Percentiles rank a stretch among this genome's conserved stretches.
These are phyloP conservation scores for Enteromius afrohamiltoni DNA, from an alignment of 2,797 vertebrate genomes.

Conservation along the genomic window DNA sequence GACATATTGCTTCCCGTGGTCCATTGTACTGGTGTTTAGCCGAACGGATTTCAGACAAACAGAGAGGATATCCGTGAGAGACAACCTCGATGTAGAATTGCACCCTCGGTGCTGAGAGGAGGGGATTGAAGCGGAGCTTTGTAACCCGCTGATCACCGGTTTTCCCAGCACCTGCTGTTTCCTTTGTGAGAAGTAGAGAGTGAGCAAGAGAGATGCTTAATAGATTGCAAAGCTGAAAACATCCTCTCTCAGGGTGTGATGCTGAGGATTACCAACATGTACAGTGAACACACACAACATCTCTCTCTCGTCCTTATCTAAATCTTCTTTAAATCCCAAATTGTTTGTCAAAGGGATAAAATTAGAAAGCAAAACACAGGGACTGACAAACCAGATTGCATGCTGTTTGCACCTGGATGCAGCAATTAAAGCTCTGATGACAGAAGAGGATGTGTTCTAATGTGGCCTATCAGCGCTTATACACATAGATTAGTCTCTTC, in stretches of 20 bases:
- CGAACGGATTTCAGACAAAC: slow-evolving; percentile 50
- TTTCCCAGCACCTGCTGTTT: slow-evolving; percentile 42
- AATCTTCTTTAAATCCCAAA: slow-evolving; percentile 71
- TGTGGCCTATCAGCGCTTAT: slow-evolving; percentile 73
- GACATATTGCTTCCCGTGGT: slow-evolving; percentile 34
- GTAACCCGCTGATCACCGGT: slow-evolving; percentile 17
- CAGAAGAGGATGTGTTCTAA: slow-evolving; percentile 74
- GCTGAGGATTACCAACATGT: slow-evolving; percentile 70
- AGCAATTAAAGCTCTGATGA: slow-evolving; percentile 79
- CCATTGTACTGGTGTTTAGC: slow-evolving; percentile 38
- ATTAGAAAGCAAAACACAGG: slow-evolving; percentile 75
- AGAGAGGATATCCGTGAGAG: slow-evolving; percentile 39
- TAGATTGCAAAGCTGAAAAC: slow-evolving; percentile 43
- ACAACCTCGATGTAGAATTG: slow-evolving; percentile 32
- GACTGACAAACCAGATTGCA: slow-evolving; percentile 80
- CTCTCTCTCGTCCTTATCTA: slow-evolving; percentile 55
- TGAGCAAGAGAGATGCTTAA: slow-evolving; percentile 30
- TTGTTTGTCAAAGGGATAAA: slow-evolving; percentile 76
- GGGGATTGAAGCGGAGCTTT: slow-evolving; percentile 28
- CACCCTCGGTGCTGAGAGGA: slow-evolving; percentile 19
- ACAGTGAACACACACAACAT: slow-evolving; percentile 27
- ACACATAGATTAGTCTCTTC: slow-evolving; percentile 68
- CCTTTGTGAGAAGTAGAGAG: slow-evolving; percentile 11
- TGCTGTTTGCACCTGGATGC: slow-evolving; percentile 79
- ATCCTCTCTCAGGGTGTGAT: slow-evolving; percentile 11